Conservation (phyloP, 92 coral and sea anemone species). For the Blastomussa wellsi region DNA sequence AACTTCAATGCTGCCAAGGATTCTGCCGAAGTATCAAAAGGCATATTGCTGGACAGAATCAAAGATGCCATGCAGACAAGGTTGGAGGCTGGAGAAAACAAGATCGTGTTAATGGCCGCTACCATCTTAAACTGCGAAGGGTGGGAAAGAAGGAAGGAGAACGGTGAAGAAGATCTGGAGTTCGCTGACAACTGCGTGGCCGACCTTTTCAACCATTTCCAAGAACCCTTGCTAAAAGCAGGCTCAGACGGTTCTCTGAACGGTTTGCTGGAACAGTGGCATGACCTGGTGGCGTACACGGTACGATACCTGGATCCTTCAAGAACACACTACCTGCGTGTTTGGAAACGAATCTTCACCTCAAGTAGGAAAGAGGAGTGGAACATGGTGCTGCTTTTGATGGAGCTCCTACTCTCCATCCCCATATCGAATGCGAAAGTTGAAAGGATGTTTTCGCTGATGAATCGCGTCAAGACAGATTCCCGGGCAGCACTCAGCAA, state of each 20-base stretch:
- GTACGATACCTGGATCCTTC: conserved; percentile 70
- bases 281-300: conserved; percentile 61
- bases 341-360: too few species aligned
- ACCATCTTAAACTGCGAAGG: conserved; percentile 63
- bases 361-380: conserved; percentile 58
- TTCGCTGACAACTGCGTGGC: conserved; percentile 59
- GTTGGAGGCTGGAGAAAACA: conserved; percentile 65
- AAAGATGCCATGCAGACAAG: conserved; percentile 65
- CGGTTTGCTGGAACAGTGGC: conserved; percentile 67
- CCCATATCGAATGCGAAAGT: conserved; percentile 84
- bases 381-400: conserved; percentile 62
- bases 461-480: conserved; percentile 74
- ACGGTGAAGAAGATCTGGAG: conserved; percentile 56
- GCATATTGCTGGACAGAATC: conserved; percentile 46
- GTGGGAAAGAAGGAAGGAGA: conserved; percentile 62
- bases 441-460: conserved; percentile 72
- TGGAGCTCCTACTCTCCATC: conserved; percentile 71
- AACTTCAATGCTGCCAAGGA: conserved; percentile 52
- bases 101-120: conserved; percentile 39
- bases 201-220: conserved; percentile 58
- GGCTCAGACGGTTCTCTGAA: conserved; percentile 36
- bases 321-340: conserved; percentile 65
- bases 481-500: conserved; percentile 63
- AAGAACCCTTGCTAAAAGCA: conserved; percentile 67
- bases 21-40: conserved; percentile 37